phyloP scores from a whole-genome alignment of 1,140 invertebrate species.

The Trinorchestia longiramus region DNA sequence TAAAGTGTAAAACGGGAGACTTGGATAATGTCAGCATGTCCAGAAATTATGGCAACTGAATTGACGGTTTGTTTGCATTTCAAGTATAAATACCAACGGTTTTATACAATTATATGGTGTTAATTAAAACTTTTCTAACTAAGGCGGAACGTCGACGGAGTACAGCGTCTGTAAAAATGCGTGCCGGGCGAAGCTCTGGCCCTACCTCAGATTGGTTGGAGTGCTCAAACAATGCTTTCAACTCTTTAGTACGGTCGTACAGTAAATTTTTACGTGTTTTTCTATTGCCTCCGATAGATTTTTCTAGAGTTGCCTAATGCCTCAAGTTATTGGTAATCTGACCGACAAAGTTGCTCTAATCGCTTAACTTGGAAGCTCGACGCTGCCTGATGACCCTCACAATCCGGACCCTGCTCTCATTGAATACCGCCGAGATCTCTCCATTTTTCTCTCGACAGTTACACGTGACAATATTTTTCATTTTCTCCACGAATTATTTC shows the following conservation, averaged over 20 bases:
- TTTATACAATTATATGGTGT: too few species aligned
- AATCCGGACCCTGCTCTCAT: neutral
- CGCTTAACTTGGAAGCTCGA: conserved; percentile 2
- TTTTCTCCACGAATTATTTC: neutral
- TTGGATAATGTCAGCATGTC: too few species aligned
- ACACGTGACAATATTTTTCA: neutral
- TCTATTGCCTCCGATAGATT: neutral
- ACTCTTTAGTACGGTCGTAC: conserved; percentile 6
- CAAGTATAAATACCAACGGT: too few species aligned
- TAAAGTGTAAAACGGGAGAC: too few species aligned
- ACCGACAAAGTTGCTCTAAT: conserved; percentile 50
- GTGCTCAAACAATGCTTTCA: neutral
- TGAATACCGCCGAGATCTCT: neutral
- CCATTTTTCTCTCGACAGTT: neutral
- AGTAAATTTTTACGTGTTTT: conserved; percentile 40
- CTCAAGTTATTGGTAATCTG: conserved; percentile 38
- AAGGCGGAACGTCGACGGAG: neutral
- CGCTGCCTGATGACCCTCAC: conserved; percentile 4
- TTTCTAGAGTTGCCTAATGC: conserved; percentile 39
- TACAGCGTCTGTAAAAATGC: neutral
- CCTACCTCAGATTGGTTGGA: neutral
- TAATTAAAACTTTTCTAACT: neutral
- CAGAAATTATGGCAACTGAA: too few species aligned
- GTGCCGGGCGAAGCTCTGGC: too few species aligned
- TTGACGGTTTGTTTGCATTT: too few species aligned